A percentile compares a stretch with the other conserved stretches of the same genome.
Conservation (phyloP, 2,113 vertebrate species). For the Epinephelus fuscoguttatus region DNA sequence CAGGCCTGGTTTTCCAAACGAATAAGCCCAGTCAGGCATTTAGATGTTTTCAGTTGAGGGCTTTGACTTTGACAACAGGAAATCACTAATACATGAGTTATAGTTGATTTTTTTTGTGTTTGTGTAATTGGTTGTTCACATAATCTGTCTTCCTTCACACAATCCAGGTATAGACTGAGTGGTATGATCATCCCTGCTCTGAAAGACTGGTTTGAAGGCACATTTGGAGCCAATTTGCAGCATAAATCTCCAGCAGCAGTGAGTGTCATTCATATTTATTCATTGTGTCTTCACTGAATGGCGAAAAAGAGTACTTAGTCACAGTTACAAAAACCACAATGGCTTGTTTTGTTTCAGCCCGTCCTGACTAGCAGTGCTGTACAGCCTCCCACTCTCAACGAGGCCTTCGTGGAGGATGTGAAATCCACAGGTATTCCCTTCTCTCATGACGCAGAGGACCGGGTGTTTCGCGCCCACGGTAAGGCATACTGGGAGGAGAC, state of each 20-base stretch:
- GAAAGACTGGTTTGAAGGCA: constrained; percentile 95
- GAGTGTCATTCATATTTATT: constrained; percentile 73
- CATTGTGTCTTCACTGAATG: constrained; percentile 14
- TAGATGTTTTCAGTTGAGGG: constrained; percentile 26
- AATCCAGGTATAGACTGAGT: constrained; percentile 93
- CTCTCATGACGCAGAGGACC: constrained; percentile 93
- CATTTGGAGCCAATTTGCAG: constrained; percentile 92
- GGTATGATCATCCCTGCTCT: constrained; percentile 93
- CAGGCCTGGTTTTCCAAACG: constrained; percentile 43
- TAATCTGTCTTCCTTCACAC: constrained; percentile 1
- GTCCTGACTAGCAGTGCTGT: constrained; percentile 89
- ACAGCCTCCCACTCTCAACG: constrained; percentile 89
- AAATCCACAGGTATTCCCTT: constrained; percentile 90
- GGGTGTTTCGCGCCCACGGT: constrained; percentile 96
- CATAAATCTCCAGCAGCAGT: constrained; percentile 94
- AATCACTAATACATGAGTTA: neutral
- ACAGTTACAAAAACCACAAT: constrained; percentile 31
- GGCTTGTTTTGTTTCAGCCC: constrained; percentile 82
- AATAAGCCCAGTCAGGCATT: constrained; percentile 38
- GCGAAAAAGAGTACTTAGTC: neutral
- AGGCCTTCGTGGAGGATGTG: constrained; percentile 93
- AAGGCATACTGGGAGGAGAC: constrained; percentile 59
- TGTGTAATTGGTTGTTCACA: neutral
- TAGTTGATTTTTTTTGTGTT: neutral
- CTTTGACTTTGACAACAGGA: neutral